Base-by-base conservation (phyloP, 1,140 invertebrate species). In the Battus philenor region DNA sequence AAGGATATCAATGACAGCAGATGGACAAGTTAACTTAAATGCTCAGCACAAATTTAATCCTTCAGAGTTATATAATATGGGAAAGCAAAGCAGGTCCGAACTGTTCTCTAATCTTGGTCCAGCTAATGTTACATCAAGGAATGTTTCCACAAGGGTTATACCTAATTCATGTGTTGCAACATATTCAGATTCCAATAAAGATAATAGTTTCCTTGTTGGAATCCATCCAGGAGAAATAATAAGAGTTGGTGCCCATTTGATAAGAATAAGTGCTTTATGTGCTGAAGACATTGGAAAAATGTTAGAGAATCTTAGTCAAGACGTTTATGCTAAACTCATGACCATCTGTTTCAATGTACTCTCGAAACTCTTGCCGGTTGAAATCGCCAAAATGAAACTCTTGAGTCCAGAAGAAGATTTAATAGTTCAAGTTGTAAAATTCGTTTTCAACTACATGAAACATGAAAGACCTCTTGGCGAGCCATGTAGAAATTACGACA, bases 21-120 rank as follows among this genome's bases (percentile, higher is more conserved):
- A 85, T 9, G 81, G 82, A 0, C 52, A 73, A 24, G 80, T 87
- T 1, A 78, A 86, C 31, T 55, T 87, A 18, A 86, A 86, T 17
- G 59, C 72, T 0, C 73, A 80, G 9, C 69, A 86, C 33, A 79
- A 68, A 10, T 79, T 73, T 18, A 67, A 75, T 36, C 82, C 82
- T 0, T 59, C 75, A 1, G 68, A 81, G 1, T 48, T 86, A 17
- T 68, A 66, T 9, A 65, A 44, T 4, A 50, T 86, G 12, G 69
- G 70, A 0, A 57, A 60, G 11, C 58, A 74, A 2, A 67, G 51
- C 0, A 50, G 82, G 2, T 34, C 61, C 0, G 51, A 82, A 43
- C 44, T 86, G 8, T 83, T 86, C 43, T 57, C 47, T 9, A 38
- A 52, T 0, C 29, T 85, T 10, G 76, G 78, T 0, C 66, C 78